phyloP scores from a whole-genome alignment of 2,113 vertebrate species.

The Lanius ludovicianus region DNA sequence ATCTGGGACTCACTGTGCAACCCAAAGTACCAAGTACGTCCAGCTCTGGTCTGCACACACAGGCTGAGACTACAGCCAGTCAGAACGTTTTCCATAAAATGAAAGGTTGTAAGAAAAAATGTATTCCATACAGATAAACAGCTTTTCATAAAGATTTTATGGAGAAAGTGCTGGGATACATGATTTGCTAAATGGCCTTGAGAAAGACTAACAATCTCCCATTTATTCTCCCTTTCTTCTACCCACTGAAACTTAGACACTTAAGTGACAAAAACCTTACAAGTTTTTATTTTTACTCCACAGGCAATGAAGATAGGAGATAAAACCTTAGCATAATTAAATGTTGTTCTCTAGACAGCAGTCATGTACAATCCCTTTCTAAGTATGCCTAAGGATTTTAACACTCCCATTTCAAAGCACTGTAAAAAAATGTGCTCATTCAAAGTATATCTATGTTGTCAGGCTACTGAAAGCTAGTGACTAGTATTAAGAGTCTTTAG shows the following conservation, averaged over 20 bases:
- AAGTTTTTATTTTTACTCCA: not conserved
- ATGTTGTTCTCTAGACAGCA: not conserved
- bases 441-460: not conserved
- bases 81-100: not conserved
- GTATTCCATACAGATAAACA: not conserved
- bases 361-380: not conserved
- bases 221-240: not conserved
- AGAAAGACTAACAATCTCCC: not conserved
- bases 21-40: constrained; percentile 7
- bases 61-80: not conserved
- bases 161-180: not conserved
- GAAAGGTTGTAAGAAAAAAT: not conserved
- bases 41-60: not conserved
- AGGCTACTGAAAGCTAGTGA: not conserved
- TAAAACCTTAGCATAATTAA: not conserved
- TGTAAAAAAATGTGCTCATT: not conserved
- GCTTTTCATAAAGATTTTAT: not conserved
- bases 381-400: not conserved
- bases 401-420: not conserved
- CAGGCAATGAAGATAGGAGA: not conserved
- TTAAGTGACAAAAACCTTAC: not conserved
- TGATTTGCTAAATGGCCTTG: not conserved
- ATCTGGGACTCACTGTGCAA: not conserved
- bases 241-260: not conserved
- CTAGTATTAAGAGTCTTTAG: not conserved